phyloP scores from a whole-genome alignment of 2,113 vertebrate genomes.

The Lasiurus borealis region DNA sequence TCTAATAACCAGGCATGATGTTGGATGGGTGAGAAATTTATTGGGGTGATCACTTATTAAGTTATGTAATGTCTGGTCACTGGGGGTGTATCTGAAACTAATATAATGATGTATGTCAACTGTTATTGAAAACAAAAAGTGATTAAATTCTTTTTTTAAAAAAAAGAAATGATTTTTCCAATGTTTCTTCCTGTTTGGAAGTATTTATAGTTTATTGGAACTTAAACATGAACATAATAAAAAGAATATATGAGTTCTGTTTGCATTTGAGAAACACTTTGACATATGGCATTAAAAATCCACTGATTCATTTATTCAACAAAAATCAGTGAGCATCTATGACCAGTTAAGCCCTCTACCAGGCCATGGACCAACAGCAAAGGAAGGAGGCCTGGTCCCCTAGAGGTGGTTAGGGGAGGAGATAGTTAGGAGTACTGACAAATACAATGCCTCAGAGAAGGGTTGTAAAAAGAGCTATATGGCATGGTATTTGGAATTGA shows the following conservation, averaged over 20 bases:
- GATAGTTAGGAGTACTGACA: not conserved
- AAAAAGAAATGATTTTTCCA: not conserved
- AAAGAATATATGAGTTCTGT: constrained; percentile 35
- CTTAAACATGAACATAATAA: constrained; percentile 14
- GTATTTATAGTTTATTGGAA: constrained; percentile 7
- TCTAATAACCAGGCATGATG: too few relatives aligned
- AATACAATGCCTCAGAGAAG: not conserved
- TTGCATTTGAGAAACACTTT: constrained; percentile 51
- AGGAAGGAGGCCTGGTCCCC: not conserved
- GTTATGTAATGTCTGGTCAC: too few relatives aligned
- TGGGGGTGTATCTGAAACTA: too few relatives aligned
- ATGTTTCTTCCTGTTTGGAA: not conserved
- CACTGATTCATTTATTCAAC: not conserved
- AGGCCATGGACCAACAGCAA: not conserved
- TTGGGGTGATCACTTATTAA: too few relatives aligned
- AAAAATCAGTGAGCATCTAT: not conserved
- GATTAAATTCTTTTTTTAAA: too few relatives aligned
- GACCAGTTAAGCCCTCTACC: not conserved
- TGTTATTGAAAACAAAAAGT: too few relatives aligned
- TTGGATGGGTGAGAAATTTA: too few relatives aligned
- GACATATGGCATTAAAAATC: constrained; percentile 27
- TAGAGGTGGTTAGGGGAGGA: not conserved
- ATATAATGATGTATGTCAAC: too few relatives aligned
- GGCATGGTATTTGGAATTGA: not conserved
- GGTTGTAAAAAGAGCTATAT: not conserved